Evolutionary conservation across 2,797 vertebrate species (phyloP).

Genomic region (Halcyon badia): DNA sequence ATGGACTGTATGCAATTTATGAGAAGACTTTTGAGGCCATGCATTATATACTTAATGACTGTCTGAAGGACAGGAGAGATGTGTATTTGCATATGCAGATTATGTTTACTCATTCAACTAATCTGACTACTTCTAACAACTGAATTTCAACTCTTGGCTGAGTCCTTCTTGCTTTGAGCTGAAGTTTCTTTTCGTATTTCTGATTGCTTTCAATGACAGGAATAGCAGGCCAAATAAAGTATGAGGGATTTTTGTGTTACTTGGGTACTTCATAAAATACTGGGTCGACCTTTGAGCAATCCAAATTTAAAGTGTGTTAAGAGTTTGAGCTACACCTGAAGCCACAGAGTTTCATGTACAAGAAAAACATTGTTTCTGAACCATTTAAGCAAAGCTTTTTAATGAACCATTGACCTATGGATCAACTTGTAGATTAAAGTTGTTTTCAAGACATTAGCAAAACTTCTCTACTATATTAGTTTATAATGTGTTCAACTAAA

Average conservation of each 20-base stretch:
- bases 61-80: neutral
- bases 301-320: neutral
- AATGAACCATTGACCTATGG: neutral
- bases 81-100: neutral
- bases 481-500: neutral
- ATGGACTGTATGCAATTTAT: neutral
- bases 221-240: neutral
- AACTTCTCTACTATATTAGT: neutral
- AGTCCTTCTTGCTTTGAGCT: neutral
- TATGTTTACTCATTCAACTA: neutral
- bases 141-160: neutral
- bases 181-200: neutral
- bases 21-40: neutral
- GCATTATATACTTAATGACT: neutral
- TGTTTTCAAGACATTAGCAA: neutral
- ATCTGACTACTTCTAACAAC: neutral
- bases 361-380: neutral
- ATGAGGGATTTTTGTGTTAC: neutral
- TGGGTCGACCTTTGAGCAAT: neutral
- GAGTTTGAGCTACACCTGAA: neutral
- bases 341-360: neutral
- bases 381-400: neutral
- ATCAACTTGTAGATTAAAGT: neutral
- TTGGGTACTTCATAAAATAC: neutral
- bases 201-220: neutral